Evolutionary conservation across 2,797 vertebrate genomes (phyloP), one percentile per base, ranked within the genome.

Genomic region (Falco naumanni): DNA sequence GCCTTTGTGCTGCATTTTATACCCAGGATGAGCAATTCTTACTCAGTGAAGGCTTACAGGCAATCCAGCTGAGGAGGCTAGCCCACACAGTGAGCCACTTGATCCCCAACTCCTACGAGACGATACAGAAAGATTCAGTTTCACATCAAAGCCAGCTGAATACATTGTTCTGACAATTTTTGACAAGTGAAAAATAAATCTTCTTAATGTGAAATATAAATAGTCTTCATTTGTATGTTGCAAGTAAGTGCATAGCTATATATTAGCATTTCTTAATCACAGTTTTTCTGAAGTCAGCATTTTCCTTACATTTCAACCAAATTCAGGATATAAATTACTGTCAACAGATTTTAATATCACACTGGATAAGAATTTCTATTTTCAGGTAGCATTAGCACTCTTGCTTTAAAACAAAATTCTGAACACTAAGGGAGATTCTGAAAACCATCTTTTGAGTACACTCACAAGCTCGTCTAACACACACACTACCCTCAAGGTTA

Each of bases 181-280:
- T 92, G 77, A 90, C 86, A 84, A 24, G 48, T 31, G 45, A 87
- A 91, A 91, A 93, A 87, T 87, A 93, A 94, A 95, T 90, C 88
- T 79, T 33, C 88, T 89, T 94, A 93, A 85, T 66, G 63, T 71
- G 51, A 81, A 68, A 61, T 70, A 87, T 14, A 89, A 85, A 70
- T 68, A 82, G 39, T 41, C 41, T 74, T 84, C 39, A 65, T 79
- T 74, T 79, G 25, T 85, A 22, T 37, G 39, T 68, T 78, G 29
- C 51, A 69, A 41, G n/a, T 69, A 54, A n/a, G n/a, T 31, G 15
- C 45, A 51, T 41, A 53, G 51, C 45, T 84, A 4, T 74, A 66
- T 74, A 93, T 96, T n/a, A 93, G 85, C 2, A 21, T 84, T 83
- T 87, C 10, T 3, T 87, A 94, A 80, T 75, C 54, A 39, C 39